phyloP scores from a whole-genome alignment of 2,797 vertebrate species.

The Pseudochirops corinnae region DNA sequence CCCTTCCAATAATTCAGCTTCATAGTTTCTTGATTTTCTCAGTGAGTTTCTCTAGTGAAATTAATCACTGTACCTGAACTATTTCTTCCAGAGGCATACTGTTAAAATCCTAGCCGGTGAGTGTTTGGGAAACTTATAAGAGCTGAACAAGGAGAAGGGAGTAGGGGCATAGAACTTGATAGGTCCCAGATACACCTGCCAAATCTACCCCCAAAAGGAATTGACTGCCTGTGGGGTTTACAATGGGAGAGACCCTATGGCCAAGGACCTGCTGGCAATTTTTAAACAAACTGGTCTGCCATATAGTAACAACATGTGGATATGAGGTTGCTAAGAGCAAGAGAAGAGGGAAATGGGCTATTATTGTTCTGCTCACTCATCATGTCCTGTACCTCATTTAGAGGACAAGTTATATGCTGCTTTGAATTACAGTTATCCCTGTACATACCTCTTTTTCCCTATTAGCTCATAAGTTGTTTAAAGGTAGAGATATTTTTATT shows the following conservation, averaged over 20 bases:
- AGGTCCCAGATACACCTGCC: not conserved
- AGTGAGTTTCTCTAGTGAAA: not conserved
- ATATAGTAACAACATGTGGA: not conserved
- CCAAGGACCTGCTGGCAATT: not conserved
- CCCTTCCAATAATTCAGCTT: not conserved
- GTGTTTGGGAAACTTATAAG: not conserved
- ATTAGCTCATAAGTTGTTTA: not conserved
- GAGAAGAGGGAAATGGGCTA: not conserved
- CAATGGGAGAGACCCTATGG: not conserved
- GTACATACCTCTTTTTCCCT: not conserved
- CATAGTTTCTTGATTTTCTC: not conserved
- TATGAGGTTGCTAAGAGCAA: not conserved
- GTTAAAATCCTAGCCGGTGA: not conserved
- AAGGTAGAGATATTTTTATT: not conserved
- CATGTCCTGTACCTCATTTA: not conserved
- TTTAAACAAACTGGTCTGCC: not conserved
- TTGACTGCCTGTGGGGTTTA: not conserved
- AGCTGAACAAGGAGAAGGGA: not conserved
- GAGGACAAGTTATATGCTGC: not conserved
- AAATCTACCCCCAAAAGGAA: not conserved
- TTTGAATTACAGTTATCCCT: not conserved
- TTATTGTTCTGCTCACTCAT: not conserved
- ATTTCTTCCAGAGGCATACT: not conserved
- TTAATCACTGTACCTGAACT: not conserved
- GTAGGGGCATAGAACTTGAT: not conserved